phyloP scores from a whole-genome alignment of 2,113 vertebrate genomes.

The Grus americana region DNA sequence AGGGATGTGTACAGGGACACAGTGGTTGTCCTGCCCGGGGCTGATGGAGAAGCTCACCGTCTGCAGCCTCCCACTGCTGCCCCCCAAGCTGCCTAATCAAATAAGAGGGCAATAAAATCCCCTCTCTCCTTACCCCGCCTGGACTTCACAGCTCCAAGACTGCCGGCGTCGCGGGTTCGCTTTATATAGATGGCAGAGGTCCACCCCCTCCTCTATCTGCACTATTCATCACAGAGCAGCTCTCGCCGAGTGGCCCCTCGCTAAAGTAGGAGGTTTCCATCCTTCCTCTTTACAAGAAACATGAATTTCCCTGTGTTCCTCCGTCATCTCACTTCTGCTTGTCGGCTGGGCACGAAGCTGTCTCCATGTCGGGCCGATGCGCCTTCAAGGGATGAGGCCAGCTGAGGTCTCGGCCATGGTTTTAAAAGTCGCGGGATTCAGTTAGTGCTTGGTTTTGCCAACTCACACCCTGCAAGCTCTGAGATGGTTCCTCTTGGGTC shows the following conservation, averaged over 20 bases:
- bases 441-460: neutral
- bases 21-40: neutral
- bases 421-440: neutral
- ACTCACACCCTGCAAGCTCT: accelerated
- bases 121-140: neutral
- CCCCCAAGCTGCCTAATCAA: neutral
- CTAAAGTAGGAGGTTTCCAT: neutral
- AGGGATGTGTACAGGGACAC: neutral
- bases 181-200: neutral
- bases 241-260: accelerated
- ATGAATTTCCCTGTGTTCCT: neutral
- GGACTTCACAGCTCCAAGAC: neutral
- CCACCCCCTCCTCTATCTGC: constrained; percentile 4
- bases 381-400: neutral
- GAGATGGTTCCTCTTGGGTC: neutral
- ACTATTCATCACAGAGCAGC: neutral
- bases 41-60: neutral
- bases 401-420: neutral
- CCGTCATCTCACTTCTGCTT: accelerated
- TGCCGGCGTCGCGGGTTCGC: accelerated
- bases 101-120: neutral
- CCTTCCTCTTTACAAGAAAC: neutral
- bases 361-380: accelerated
- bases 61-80: accelerated
- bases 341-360: accelerated